phyloP scores from a whole-genome alignment of 2,113 vertebrate species.

The Sander vitreus region DNA sequence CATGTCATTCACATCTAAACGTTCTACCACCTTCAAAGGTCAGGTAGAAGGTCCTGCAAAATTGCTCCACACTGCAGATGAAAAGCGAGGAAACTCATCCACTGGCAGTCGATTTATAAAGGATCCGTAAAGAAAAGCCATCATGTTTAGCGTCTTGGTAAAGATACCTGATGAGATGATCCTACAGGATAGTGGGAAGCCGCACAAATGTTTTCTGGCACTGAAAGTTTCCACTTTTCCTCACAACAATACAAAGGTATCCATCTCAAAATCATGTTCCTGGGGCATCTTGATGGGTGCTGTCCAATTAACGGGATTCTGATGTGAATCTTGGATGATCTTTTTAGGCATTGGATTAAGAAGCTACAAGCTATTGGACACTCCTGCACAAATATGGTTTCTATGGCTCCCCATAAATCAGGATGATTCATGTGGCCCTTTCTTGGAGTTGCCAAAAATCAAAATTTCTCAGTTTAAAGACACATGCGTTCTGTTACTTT shows the following conservation, averaged over 20 bases:
- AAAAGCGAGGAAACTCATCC: slow-evolving; percentile 41
- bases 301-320: slow-evolving; percentile 16
- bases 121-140: slow-evolving; percentile 42
- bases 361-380: slow-evolving; percentile 31
- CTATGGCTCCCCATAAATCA: neutral
- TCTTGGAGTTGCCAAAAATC: slow-evolving; percentile 16
- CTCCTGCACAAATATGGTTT: slow-evolving; percentile 7
- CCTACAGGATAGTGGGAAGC: slow-evolving; percentile 28
- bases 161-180: slow-evolving; percentile 39
- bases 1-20: slow-evolving; percentile 29
- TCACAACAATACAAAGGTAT: slow-evolving; percentile 12
- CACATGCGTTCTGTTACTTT: slow-evolving; percentile 70
- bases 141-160: slow-evolving; percentile 2
- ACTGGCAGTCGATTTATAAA: slow-evolving; percentile 62
- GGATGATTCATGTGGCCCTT: slow-evolving; percentile 15
- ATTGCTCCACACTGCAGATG: slow-evolving; percentile 22
- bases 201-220: slow-evolving; percentile 11
- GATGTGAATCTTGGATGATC: slow-evolving; percentile 16
- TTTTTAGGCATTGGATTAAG: slow-evolving; percentile 35
- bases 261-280: slow-evolving; percentile 17
- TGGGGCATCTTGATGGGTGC: neutral
- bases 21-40: neutral
- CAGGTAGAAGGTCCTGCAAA: slow-evolving; percentile 30
- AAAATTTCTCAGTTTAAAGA: slow-evolving; percentile 35
- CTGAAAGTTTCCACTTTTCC: slow-evolving; percentile 31